Percentiles rank a stretch among this genome's conserved stretches.
Evolutionary conservation across 1,140 invertebrate species (phyloP).

Genomic region (Dufourea novaeangliae): DNA sequence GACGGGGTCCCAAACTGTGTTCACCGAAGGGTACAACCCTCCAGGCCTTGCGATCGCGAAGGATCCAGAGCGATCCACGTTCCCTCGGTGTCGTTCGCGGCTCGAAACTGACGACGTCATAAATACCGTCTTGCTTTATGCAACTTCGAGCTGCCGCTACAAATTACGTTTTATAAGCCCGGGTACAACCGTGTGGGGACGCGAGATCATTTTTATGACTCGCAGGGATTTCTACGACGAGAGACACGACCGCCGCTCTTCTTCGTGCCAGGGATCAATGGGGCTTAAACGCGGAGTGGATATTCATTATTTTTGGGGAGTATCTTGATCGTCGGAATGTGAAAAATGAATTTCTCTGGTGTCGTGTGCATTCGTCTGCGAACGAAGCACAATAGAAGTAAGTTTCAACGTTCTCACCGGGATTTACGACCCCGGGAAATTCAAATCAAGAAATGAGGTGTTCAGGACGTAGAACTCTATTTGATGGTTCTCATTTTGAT

Average conservation of each 20-base stretch:
- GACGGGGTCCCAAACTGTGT: conserved; percentile 66
- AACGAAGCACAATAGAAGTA: no score
- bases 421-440: no score
- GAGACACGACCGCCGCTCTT: not conserved
- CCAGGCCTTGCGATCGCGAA: conserved; percentile 46
- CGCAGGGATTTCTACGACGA: not conserved
- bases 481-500: not conserved
- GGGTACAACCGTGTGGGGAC: not conserved
- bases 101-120: conserved; percentile 33
- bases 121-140: conserved; percentile 56
- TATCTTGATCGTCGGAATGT: not conserved
- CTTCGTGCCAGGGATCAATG: not conserved
- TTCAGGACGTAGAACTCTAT: no score
- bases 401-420: no score
- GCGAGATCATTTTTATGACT: conserved; percentile 24
- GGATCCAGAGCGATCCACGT: conserved; percentile 34
- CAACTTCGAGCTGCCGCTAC: conserved; percentile 11
- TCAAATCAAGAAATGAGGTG: no score
- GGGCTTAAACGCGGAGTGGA: not conserved
- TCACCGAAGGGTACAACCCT: conserved; percentile 67
- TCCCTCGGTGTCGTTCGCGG: conserved; percentile 12
- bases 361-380: no score
- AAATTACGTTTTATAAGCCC: conserved; percentile 29
- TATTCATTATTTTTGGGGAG: not conserved
- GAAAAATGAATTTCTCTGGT: not conserved